A percentile compares a stretch with the other conserved stretches of the same genome.
Conservation (phyloP, 2,888 invertebrate genomes). For the Dryocosmus kuriphilus region DNA sequence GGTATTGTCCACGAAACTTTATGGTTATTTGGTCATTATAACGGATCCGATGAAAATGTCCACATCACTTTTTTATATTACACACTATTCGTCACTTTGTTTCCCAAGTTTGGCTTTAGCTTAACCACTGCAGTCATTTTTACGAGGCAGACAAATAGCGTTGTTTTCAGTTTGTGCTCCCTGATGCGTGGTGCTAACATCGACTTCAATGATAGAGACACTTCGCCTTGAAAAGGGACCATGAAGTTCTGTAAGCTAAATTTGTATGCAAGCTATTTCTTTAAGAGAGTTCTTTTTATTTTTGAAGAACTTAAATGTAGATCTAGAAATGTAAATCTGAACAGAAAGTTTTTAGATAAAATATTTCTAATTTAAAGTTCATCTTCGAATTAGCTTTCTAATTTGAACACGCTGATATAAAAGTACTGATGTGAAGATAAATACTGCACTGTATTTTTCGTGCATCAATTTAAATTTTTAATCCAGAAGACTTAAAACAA, state of each 20-base stretch:
- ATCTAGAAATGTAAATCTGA: too few species aligned
- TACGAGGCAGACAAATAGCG: constrained; percentile 4
- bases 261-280: background rate
- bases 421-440: too few species aligned
- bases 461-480: too few species aligned
- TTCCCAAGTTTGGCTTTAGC: background rate
- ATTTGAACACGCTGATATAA: too few species aligned
- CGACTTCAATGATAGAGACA: constrained; percentile 5
- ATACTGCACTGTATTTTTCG: too few species aligned
- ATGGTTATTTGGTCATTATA: background rate
- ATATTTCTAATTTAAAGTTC: background rate
- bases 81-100: background rate
- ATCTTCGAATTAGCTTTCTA: too few species aligned
- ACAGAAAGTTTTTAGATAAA: too few species aligned
- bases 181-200: constrained; percentile 20
- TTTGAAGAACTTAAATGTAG: background rate
- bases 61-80: background rate
- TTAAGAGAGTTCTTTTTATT: background rate
- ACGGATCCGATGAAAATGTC: background rate
- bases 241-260: background rate
- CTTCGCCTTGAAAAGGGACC: background rate
- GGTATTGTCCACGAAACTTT: background rate
- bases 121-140: background rate
- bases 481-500: too few species aligned
- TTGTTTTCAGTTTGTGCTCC: constrained; percentile 27